Conservation (phyloP, 1,140 invertebrate species). For the Saccostrea cuccullata region DNA sequence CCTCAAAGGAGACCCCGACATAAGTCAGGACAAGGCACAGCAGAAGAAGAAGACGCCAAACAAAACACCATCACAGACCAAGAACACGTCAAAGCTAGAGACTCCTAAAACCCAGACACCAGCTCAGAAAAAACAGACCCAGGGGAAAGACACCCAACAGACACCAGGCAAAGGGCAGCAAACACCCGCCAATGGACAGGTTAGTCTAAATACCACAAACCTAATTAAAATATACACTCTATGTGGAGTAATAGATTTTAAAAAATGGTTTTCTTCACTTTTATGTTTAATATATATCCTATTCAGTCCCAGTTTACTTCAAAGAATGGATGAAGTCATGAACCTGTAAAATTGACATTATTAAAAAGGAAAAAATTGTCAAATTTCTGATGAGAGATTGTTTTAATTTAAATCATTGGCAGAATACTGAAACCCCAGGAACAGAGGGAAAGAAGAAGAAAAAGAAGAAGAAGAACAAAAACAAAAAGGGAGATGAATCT, state of each 20-base stretch:
- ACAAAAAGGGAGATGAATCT: slow-evolving; percentile 44
- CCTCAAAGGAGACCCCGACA: background rate
- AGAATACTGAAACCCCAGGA: slow-evolving; percentile 21
- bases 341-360: too few species aligned
- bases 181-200: background rate
- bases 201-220: background rate
- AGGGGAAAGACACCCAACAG: background rate
- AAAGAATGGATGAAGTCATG: too few species aligned
- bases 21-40: background rate
- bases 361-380: too few species aligned
- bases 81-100: background rate
- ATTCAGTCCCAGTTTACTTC: too few species aligned
- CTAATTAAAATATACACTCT: too few species aligned
- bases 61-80: background rate
- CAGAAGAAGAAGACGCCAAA: background rate
- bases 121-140: background rate
- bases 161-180: background rate
- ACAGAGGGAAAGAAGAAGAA: slow-evolving; percentile 52
- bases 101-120: background rate
- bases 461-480: slow-evolving; percentile 60
- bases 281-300: too few species aligned
- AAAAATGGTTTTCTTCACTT: too few species aligned
- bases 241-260: too few species aligned
- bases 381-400: too few species aligned
- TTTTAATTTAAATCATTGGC: background rate